Percentiles rank a stretch among this genome's conserved stretches.
Conservation (phyloP, 2,113 vertebrate species). For the Dromas ardeola region DNA sequence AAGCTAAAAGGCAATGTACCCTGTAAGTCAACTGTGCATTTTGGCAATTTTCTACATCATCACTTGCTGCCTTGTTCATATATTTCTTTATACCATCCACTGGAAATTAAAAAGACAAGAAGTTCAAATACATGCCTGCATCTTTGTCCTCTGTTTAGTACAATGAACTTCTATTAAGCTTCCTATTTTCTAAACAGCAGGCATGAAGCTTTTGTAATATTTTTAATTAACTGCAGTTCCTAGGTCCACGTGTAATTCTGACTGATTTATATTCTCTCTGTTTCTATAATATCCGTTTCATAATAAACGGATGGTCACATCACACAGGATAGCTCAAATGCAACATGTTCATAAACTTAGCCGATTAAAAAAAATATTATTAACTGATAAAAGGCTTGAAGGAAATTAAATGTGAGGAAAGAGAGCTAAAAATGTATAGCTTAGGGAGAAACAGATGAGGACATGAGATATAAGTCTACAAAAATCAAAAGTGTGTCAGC, state of each 20-base stretch:
- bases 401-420: slow-evolving; percentile 68
- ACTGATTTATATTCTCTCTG: not conserved
- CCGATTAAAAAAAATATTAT: not conserved
- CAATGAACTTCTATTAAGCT: not conserved
- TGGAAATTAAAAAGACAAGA: not conserved
- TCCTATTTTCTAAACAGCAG: slow-evolving; percentile 15
- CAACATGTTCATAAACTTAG: slow-evolving; percentile 3
- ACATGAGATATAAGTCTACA: not conserved
- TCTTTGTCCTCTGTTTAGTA: not conserved
- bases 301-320: not conserved
- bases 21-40: not conserved
- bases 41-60: not conserved
- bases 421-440: not conserved
- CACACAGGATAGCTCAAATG: not conserved
- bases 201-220: not conserved
- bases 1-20: not conserved
- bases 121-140: not conserved
- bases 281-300: slow-evolving; percentile 52
- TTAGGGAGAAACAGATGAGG: slow-evolving; percentile 16
- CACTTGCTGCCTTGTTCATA: not conserved
- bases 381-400: slow-evolving; percentile 25
- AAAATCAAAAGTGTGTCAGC: not conserved
- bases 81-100: not conserved
- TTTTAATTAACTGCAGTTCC: slow-evolving; percentile 48
- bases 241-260: not conserved